Percentiles rank a stretch among this genome's conserved stretches.
Evolutionary conservation across 2,113 vertebrate genomes (phyloP).

Genomic region (Tenebrosternarchus preto): DNA sequence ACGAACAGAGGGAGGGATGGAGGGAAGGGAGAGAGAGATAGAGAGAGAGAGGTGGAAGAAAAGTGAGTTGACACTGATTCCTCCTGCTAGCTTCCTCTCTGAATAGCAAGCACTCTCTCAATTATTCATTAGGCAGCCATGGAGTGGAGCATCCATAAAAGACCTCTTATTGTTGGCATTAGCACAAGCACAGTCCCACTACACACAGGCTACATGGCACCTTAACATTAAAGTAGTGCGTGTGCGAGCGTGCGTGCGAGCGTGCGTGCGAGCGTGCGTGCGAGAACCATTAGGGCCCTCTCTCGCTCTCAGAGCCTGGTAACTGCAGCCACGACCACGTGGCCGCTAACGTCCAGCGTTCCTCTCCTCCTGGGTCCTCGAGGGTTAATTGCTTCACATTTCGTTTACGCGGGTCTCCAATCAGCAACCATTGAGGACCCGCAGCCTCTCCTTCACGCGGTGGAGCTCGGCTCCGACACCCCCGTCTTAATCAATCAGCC

Average conservation of each 20-base stretch:
- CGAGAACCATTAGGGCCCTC: not conserved
- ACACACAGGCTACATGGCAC: conserved; percentile 42
- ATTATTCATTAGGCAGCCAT: conserved; percentile 61
- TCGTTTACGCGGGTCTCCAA: conserved; percentile 36
- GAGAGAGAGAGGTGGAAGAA: conserved; percentile 17
- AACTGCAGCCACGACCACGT: not conserved
- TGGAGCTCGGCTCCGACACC: conserved; percentile 43
- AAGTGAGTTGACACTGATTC: conserved; percentile 53
- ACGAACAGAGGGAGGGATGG: conserved; percentile 34
- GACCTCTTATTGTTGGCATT: conserved; percentile 51
- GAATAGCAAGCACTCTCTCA: conserved; percentile 59
- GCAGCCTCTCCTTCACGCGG: conserved; percentile 28
- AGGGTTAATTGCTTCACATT: conserved; percentile 48
- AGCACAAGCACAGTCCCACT: conserved; percentile 29
- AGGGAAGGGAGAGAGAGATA: conserved; percentile 17
- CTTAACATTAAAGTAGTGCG: conserved; percentile 19
- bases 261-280: too few species aligned
- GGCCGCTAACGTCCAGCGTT: conserved; percentile 5
- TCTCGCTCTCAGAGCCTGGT: not conserved
- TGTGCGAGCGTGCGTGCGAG: not conserved
- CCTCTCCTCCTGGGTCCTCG: conserved; percentile 25
- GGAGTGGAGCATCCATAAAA: conserved; percentile 50
- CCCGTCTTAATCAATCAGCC: conserved; percentile 53
- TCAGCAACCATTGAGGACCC: conserved; percentile 41
- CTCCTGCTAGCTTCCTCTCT: conserved; percentile 44